phyloP scores from a whole-genome alignment of 2,797 vertebrate genomes.

The Tiaroga cobitis region DNA sequence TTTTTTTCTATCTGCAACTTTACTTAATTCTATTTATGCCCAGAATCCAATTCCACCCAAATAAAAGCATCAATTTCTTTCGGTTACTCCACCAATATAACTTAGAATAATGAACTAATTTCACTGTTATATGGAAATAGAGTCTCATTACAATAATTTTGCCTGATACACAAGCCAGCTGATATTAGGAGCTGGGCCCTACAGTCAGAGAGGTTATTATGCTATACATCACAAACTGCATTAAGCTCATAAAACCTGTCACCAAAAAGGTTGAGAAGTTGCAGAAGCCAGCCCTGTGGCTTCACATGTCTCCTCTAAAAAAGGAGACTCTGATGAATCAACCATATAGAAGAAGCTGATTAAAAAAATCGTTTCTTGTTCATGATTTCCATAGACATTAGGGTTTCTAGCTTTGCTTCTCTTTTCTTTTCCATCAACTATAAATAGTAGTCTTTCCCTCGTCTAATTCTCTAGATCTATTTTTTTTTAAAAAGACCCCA shows the following conservation, averaged over 20 bases:
- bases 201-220: constrained; percentile 85
- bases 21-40: constrained; percentile 80
- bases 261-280: constrained; percentile 82
- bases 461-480: constrained; percentile 47
- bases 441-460: not conserved
- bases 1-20: constrained; percentile 73
- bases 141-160: constrained; percentile 88
- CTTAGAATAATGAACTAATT: constrained; percentile 87
- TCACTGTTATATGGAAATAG: constrained; percentile 86
- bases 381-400: constrained; percentile 48
- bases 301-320: constrained; percentile 77
- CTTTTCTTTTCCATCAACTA: constrained; percentile 62
- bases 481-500: not conserved
- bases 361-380: constrained; percentile 65
- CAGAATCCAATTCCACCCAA: constrained; percentile 79
- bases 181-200: constrained; percentile 84
- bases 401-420: not conserved
- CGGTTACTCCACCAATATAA: constrained; percentile 81
- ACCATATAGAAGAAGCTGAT: constrained; percentile 65
- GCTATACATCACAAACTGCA: constrained; percentile 87
- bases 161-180: constrained; percentile 80
- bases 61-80: constrained; percentile 83
- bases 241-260: constrained; percentile 85
- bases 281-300: constrained; percentile 73
- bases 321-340: constrained; percentile 71